Percentiles rank a stretch among this genome's conserved stretches.
Evolutionary conservation across 2,113 vertebrate genomes (phyloP).

Genomic region (Pteronura brasiliensis): DNA sequence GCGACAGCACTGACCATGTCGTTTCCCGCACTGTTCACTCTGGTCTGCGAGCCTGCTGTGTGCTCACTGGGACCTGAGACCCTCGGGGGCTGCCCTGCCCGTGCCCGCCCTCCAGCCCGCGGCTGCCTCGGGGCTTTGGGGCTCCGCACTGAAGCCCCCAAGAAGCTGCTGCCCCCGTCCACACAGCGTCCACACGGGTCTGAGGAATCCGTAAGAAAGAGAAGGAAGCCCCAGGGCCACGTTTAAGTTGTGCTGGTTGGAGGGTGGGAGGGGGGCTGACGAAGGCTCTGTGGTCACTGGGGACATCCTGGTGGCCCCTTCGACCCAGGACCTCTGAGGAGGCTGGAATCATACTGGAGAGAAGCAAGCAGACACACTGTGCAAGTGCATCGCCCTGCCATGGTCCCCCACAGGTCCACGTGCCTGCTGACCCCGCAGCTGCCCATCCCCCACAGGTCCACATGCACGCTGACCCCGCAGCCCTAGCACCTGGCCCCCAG

Average conservation of each 20-base stretch:
- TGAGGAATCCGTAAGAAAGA: background rate
- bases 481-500: background rate
- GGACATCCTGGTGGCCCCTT: background rate
- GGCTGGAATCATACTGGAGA: background rate
- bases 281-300: background rate
- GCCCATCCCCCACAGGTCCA: background rate
- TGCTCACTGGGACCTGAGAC: fast-evolving
- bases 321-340: no score
- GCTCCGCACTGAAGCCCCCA: fast-evolving
- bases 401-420: background rate
- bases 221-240: background rate
- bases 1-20: no score
- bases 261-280: fast-evolving
- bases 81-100: background rate
- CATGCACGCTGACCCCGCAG: fast-evolving
- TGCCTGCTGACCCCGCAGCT: fast-evolving
- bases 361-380: background rate
- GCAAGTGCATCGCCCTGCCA: background rate
- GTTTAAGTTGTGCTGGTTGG: background rate
- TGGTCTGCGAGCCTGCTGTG: background rate
- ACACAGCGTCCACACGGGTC: fast-evolving
- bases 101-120: background rate
- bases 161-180: background rate
- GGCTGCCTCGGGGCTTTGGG: background rate
- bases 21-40: background rate